Conservation (phyloP, 2,797 vertebrate genomes). For the Tapera naevia region DNA sequence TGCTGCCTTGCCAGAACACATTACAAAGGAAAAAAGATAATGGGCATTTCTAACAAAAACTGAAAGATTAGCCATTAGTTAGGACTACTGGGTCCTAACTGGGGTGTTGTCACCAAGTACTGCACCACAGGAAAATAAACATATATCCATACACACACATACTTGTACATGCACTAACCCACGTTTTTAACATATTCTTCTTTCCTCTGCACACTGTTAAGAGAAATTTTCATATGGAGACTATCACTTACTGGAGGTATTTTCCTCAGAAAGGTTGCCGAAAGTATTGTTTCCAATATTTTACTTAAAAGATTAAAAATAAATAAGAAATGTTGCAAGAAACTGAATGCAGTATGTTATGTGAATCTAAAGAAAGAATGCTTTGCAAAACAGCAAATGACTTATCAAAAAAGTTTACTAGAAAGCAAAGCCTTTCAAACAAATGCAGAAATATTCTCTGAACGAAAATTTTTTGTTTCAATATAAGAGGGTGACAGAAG, state of each 20-base stretch:
- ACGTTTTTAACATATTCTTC: not conserved
- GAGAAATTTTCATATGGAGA: not conserved
- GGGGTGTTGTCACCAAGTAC: not conserved
- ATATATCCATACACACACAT: not conserved
- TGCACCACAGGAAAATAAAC: not conserved
- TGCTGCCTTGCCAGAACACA: not conserved
- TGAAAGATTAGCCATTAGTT: not conserved
- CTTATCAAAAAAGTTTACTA: not conserved
- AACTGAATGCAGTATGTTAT: not conserved
- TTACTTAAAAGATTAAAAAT: not conserved
- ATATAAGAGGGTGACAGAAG: not conserved
- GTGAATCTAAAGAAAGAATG: not conserved
- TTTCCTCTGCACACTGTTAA: not conserved
- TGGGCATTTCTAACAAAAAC: not conserved
- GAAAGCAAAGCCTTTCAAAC: not conserved
- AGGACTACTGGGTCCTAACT: not conserved
- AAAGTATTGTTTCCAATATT: not conserved
- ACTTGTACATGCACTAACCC: accelerated
- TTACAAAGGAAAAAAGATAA: not conserved
- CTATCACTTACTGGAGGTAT: not conserved
- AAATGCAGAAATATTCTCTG: not conserved
- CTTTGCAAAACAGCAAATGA: not conserved
- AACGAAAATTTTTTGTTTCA: not conserved
- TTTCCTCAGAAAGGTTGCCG: not conserved
- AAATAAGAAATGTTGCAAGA: not conserved